Base-by-base conservation (phyloP, 2,113 vertebrate species). In the Amphiprion ocellaris region DNA sequence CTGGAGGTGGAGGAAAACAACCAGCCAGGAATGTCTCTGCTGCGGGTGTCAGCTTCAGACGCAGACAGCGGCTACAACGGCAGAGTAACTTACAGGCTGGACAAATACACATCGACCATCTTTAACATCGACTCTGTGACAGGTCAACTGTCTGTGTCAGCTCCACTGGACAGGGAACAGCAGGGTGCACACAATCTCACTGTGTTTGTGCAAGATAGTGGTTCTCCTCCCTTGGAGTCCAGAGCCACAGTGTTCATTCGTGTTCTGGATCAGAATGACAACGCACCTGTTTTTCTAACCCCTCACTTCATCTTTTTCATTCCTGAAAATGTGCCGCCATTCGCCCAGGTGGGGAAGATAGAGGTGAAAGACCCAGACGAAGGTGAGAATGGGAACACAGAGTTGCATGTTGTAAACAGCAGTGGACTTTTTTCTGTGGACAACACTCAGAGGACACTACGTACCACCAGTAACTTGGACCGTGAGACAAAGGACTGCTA, bases 191-290 rank as follows among this genome's bases (percentile, higher is more conserved):
- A 95, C 83, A 79, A n/a, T 8, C 44, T 96, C 55, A 92, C 74
- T 0, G 88, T 95, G 81, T 78, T 90, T 58, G 95, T 93, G 62
- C 83, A 9, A 72, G 95, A 96, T 74, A 81, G 84, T 0, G 95
- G 94, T 54, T 79, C 80, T 41, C 94, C 94, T 72, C 69, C 87
- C 4, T 59, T 93, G 69, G 91, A 94, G 62, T 87, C 89, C 0
- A 52, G 41, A 6, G 78, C 85, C 30, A 89, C 75, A 1, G 76
- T 96, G 21, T 73, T 66, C 2, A 67, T 95, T 58, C 74, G 39
- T 6, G 84, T 96, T 52, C 78, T 93, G 64, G 95, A 95, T 80
- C 89, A 91, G 85, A 96, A 96, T 86, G 95, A 96, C 81, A 95
- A 96, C 75, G 70, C 79, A 10, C 95, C 94, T 7, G 63, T 81